Percentiles rank a stretch among this genome's conserved stretches.
Evolutionary conservation across 2,888 invertebrate species (phyloP).

Genomic region (Achlya flavicornis): DNA sequence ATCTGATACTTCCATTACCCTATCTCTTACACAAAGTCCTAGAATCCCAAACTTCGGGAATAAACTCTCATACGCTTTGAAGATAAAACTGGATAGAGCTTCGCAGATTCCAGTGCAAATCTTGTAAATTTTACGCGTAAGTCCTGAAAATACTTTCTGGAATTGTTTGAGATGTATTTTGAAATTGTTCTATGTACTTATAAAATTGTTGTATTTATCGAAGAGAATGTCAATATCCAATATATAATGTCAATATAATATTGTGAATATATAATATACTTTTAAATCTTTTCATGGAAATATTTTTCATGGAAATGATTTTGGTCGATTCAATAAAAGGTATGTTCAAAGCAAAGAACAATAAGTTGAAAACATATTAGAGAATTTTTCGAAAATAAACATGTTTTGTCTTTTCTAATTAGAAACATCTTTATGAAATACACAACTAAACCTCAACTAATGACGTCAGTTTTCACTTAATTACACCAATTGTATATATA

Average conservation of each 20-base stretch:
- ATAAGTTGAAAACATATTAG: too few relatives aligned
- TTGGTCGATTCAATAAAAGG: too few relatives aligned
- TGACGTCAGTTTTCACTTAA: too few relatives aligned
- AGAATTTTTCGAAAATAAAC: too few relatives aligned
- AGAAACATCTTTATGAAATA: neutral
- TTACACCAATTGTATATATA: neutral
- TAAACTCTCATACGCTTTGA: slow-evolving; percentile 13
- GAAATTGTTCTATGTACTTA: slow-evolving; percentile 1
- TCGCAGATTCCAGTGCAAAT: neutral
- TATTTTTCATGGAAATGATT: too few relatives aligned
- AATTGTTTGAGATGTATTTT: slow-evolving; percentile 12
- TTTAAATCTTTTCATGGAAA: neutral
- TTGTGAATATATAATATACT: too few relatives aligned
- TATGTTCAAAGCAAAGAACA: too few relatives aligned
- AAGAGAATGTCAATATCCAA: neutral
- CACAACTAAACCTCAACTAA: too few relatives aligned
- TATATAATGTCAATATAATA: too few relatives aligned
- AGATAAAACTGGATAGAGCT: neutral
- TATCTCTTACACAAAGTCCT: slow-evolving; percentile 7
- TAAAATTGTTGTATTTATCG: neutral
- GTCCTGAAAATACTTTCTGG: slow-evolving; percentile 14
- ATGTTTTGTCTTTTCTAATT: too few relatives aligned
- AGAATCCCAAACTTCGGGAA: slow-evolving; percentile 9
- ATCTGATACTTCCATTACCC: slow-evolving; percentile 3
- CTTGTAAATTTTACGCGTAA: slow-evolving; percentile 15